Evolutionary conservation across 1,140 invertebrate genomes (phyloP).

Genomic region (Ceratosolen fusciceps): DNA sequence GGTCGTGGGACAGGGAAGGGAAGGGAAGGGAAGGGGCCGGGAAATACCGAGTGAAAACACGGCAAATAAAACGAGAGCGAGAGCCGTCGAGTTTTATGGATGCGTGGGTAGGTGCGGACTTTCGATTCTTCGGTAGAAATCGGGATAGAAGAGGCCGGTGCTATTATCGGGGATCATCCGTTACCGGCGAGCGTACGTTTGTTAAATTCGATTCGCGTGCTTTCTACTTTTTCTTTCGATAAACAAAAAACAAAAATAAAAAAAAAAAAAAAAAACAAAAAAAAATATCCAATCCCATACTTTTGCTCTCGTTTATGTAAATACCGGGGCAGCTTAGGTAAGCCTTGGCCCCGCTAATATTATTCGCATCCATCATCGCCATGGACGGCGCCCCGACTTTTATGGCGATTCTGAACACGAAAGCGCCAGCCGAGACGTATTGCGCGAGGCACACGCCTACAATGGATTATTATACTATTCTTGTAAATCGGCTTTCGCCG

Average conservation of each 20-base stretch:
- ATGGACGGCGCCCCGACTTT: neutral
- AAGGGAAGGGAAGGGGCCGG: neutral
- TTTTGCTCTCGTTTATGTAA: slow-evolving; percentile 18
- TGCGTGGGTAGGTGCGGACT: neutral
- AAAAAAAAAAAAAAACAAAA: too few relatives aligned
- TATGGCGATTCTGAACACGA: neutral
- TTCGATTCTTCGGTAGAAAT: slow-evolving; percentile 28
- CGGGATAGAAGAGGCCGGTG: too few relatives aligned
- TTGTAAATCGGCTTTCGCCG: neutral
- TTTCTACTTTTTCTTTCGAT: slow-evolving; percentile 38
- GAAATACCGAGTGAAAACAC: neutral
- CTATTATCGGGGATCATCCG: neutral
- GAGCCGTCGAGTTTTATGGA: neutral
- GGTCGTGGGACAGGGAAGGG: neutral
- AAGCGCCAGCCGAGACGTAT: neutral
- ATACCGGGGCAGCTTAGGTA: neutral
- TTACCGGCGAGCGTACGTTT: neutral
- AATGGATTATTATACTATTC: neutral
- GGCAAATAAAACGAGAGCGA: neutral
- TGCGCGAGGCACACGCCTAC: neutral
- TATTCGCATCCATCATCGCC: slow-evolving; percentile 9
- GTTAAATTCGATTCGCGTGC: neutral
- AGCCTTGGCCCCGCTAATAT: neutral
- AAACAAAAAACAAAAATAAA: too few relatives aligned
- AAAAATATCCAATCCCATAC: too few relatives aligned